A percentile compares a stretch with the other conserved stretches of the same genome.
phyloP scores from a whole-genome alignment of 2,797 vertebrate species.

The Poecilia velifera region DNA sequence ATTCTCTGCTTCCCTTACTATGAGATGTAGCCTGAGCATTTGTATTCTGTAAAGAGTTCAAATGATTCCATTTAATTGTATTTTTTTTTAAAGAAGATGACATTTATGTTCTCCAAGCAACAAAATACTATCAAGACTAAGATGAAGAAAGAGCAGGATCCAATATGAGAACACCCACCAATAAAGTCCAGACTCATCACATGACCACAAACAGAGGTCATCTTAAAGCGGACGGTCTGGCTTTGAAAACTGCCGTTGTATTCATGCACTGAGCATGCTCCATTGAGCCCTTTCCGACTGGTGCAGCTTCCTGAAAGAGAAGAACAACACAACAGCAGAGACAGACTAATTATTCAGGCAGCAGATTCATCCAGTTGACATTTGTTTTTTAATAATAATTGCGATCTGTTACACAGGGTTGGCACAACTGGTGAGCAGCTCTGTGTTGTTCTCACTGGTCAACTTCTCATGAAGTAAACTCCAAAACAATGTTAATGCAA shows the following conservation, averaged over 20 bases:
- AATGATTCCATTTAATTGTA: background rate
- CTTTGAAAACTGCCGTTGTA: constrained; percentile 87
- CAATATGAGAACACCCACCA: constrained; percentile 75
- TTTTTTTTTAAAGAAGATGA: background rate
- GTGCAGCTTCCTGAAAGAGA: constrained; percentile 83
- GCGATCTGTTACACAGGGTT: background rate
- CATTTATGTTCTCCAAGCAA: background rate
- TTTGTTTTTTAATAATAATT: background rate
- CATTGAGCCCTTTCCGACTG: constrained; percentile 92
- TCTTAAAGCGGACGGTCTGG: constrained; percentile 90
- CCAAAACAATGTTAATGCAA: background rate
- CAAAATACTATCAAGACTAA: background rate
- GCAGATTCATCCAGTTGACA: background rate
- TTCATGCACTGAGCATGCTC: constrained; percentile 92
- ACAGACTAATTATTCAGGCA: background rate
- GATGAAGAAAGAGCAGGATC: background rate
- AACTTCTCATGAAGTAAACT: background rate
- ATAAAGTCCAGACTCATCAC: constrained; percentile 98
- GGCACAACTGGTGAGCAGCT: background rate
- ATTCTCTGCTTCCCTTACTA: background rate
- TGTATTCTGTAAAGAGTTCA: background rate
- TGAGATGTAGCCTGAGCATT: background rate
- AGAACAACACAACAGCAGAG: constrained; percentile 7
- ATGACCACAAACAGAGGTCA: constrained; percentile 97
- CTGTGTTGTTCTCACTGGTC: background rate